phyloP scores from a whole-genome alignment of 1,140 invertebrate species.

The Marisa cornuarietis region DNA sequence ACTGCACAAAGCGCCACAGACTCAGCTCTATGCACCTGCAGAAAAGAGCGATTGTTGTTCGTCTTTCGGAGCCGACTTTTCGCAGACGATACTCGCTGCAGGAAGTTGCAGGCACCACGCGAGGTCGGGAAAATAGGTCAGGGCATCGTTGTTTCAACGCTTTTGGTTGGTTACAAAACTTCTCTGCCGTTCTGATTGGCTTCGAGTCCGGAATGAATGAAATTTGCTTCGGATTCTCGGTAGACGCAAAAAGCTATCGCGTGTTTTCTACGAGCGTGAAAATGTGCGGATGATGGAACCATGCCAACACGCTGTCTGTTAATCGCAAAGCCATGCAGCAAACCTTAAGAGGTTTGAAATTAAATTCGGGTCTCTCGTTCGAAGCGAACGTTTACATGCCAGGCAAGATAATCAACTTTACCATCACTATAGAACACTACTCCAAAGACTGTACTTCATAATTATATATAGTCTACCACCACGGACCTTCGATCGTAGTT shows the following conservation, averaged over 20 bases:
- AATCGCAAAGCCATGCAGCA: not conserved
- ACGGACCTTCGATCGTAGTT: too few relatives aligned
- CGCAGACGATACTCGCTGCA: constrained; percentile 7
- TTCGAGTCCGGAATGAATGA: constrained; percentile 3
- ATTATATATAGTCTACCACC: too few relatives aligned
- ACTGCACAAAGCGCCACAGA: not conserved
- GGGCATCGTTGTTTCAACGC: not conserved
- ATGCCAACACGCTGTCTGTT: not conserved
- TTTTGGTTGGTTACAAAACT: not conserved
- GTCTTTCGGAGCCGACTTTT: not conserved
- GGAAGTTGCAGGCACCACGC: not conserved
- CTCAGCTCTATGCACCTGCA: constrained; percentile 1
- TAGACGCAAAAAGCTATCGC: not conserved
- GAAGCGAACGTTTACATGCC: too few relatives aligned
- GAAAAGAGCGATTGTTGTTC: not conserved
- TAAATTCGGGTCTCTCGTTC: not conserved
- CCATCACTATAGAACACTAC: too few relatives aligned
- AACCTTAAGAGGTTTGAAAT: not conserved
- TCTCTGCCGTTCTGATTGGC: not conserved
- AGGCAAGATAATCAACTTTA: too few relatives aligned
- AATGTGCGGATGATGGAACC: not conserved
- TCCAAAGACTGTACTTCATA: too few relatives aligned
- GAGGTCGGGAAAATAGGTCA: not conserved
- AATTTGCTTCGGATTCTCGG: constrained; percentile 1
- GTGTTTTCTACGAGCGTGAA: not conserved